phyloP scores from a whole-genome alignment of 2,797 vertebrate genomes.

The Babyrousa celebensis region DNA sequence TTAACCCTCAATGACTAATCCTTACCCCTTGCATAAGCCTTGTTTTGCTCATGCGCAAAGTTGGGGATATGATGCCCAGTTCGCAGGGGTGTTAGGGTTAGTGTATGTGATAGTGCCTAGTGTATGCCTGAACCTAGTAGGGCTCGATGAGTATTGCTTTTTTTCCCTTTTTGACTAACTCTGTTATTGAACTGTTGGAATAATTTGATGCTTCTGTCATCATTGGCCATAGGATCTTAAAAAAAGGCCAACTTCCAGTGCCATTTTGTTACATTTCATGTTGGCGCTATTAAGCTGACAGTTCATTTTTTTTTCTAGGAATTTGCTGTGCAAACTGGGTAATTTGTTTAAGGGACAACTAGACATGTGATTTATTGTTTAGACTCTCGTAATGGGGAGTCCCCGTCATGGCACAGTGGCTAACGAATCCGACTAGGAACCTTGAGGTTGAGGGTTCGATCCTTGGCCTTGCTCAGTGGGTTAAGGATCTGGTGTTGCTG shows the following conservation, averaged over 20 bases:
- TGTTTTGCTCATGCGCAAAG: constrained; percentile 60
- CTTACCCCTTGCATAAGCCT: constrained; percentile 38
- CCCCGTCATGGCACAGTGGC: no score
- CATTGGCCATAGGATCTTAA: not conserved
- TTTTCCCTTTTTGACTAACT: constrained; percentile 57
- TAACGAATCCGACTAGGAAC: no score
- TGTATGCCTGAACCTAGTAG: not conserved
- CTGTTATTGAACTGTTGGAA: not conserved
- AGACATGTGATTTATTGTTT: constrained; percentile 18
- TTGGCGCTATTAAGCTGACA: constrained; percentile 58
- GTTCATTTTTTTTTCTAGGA: constrained; percentile 58
- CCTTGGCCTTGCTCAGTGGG: no score
- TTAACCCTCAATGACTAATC: not conserved
- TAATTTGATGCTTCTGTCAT: constrained; percentile 56
- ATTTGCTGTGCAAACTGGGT: constrained; percentile 43
- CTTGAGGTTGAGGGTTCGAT: no score
- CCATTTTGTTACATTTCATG: constrained; percentile 49
- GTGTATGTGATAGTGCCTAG: not conserved
- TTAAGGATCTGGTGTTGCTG: no score
- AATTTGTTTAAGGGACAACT: constrained; percentile 62
- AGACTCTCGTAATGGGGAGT: no score
- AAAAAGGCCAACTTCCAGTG: constrained; percentile 26
- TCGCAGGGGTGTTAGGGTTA: constrained; percentile 12
- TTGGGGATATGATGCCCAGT: not conserved
- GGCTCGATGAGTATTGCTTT: not conserved